Evolutionary conservation across 2,888 invertebrate genomes (phyloP).

Genomic region (Helleia helle): DNA sequence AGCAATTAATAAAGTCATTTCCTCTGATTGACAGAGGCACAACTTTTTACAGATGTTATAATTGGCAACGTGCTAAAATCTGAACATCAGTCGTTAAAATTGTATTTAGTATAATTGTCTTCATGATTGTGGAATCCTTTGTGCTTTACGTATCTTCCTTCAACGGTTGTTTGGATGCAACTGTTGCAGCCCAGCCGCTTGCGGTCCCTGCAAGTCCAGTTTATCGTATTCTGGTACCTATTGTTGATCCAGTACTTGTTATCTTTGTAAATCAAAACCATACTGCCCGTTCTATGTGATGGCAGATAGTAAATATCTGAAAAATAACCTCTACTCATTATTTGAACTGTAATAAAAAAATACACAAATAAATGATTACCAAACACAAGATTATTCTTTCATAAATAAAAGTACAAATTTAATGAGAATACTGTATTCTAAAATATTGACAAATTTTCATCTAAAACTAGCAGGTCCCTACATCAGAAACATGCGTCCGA

Average conservation of each 20-base stretch:
- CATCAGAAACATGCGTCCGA: slow-evolving; percentile 44
- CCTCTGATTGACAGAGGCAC: slow-evolving; percentile 1
- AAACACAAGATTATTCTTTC: slow-evolving; percentile 23
- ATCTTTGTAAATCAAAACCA: slow-evolving; percentile 64
- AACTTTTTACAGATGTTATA: slow-evolving; percentile 31
- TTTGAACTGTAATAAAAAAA: slow-evolving; percentile 6
- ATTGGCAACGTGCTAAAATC: slow-evolving; percentile 22
- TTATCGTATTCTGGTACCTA: slow-evolving; percentile 63
- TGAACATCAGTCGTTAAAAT: slow-evolving; percentile 57
- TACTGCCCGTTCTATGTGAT: slow-evolving; percentile 63
- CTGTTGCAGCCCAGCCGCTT: slow-evolving; percentile 60
- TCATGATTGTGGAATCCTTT: slow-evolving; percentile 62
- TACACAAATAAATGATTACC: slow-evolving; percentile 7
- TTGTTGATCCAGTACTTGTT: slow-evolving; percentile 70
- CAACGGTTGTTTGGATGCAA: slow-evolving; percentile 59
- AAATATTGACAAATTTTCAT: slow-evolving; percentile 46
- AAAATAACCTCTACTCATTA: slow-evolving; percentile 26
- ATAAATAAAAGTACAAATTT: slow-evolving; percentile 7
- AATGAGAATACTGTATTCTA: slow-evolving; percentile 60
- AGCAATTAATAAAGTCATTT: neutral
- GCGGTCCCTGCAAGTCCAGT: slow-evolving; percentile 63
- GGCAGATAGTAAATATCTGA: slow-evolving; percentile 64
- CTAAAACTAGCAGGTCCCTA: slow-evolving; percentile 59
- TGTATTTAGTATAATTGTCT: slow-evolving; percentile 64
- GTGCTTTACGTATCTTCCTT: slow-evolving; percentile 59